Evolutionary conservation across 2,888 invertebrate species (phyloP), one percentile per base, ranked within the genome.

Genomic region (Yponomeuta cagnagella): DNA sequence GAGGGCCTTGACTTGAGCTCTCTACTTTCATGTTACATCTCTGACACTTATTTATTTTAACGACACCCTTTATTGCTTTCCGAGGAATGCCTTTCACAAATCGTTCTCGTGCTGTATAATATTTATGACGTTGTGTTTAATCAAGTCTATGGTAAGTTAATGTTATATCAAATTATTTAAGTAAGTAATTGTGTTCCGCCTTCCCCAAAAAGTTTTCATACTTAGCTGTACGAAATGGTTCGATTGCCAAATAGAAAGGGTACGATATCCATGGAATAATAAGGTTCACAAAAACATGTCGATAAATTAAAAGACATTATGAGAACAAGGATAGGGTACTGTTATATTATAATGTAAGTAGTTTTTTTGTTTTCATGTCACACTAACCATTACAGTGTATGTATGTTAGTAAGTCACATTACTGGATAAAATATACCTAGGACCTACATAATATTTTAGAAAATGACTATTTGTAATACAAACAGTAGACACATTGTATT

Each of bases 41-140:
- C 52, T 58, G 15, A 58, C 52, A 15, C 52, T 58, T 58, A 58
- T 52, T 52, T 52, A 10, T 12, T 58, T 58, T 58, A 58, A 58
- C 52, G 52, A 58, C 52, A 58, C 52, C 52, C 52, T 58, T 58
- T 58, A 58, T 58, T 58, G 52, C 52, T 58, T 58, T 58, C 52
- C 52, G 52, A 58, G 4, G 52, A 58, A 58, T 58, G 52, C 52
- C 52, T 15, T 15, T 12, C 1, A 58, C 52, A 58, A 58, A 58
- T 58, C 15, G 52, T 58, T 58, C 12, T 58, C 5, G 52, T 52
- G 12, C 12, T 15, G 52, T 58, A 15, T 58, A 52, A 52, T 58
- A 58, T 58, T 15, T 58, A 58, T 58, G 15, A 58, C 52, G 52
- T 58, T 58, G 52, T 58, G 52, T 58, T 58, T 58, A 58, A 58